Conservation (phyloP, 2,797 vertebrate genomes). For the Simalia tracyae region DNA sequence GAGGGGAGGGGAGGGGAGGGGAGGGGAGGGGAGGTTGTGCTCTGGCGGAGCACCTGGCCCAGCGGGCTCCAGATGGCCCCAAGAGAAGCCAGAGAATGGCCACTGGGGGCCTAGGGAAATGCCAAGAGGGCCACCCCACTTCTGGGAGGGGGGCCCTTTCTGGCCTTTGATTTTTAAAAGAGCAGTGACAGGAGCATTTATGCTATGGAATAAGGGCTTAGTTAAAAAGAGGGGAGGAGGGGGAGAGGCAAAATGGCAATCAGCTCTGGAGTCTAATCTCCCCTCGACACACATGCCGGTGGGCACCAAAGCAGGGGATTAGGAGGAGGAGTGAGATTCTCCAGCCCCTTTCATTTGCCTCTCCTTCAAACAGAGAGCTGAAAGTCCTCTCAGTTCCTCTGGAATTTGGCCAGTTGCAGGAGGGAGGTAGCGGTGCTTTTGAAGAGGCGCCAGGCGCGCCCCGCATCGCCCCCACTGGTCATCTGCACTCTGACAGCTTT, state of each 20-base stretch:
- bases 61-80: background rate
- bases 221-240: constrained; percentile 23
- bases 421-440: constrained; percentile 22
- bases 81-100: background rate
- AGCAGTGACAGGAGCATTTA: constrained; percentile 42
- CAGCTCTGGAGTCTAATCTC: constrained; percentile 68
- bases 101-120: background rate
- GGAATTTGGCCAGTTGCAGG: constrained; percentile 57
- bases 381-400: constrained; percentile 54
- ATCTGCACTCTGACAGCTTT: constrained; percentile 50
- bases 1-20: too few species aligned
- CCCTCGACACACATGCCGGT: constrained; percentile 64
- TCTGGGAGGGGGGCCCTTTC: background rate
- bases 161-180: constrained; percentile 31
- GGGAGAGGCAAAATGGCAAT: constrained; percentile 54
- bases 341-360: fast-evolving
- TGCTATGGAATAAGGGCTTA: constrained; percentile 60
- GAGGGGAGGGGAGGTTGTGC: background rate
- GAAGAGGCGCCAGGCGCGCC: constrained; percentile 24
- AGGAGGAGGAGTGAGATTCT: constrained; percentile 49
- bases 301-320: constrained; percentile 61
- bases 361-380: background rate
- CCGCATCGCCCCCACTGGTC: constrained; percentile 55
- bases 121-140: background rate
- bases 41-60: background rate